Conservation (phyloP, 2,113 vertebrate species). For the Riparia riparia region DNA sequence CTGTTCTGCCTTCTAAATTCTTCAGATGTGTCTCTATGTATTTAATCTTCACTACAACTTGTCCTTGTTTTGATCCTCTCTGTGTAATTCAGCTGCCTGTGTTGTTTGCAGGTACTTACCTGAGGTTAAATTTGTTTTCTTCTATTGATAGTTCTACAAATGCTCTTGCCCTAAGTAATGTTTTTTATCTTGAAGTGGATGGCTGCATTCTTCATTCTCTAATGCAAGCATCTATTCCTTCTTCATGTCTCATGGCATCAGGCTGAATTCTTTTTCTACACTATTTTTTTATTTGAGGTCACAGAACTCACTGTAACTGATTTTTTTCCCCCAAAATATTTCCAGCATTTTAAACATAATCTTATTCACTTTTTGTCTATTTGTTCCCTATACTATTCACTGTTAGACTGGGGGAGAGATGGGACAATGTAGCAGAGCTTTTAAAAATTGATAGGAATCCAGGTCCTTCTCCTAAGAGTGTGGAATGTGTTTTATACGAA, state of each 20-base stretch:
- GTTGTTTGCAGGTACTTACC: slow-evolving; percentile 6
- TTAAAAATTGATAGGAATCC: not conserved
- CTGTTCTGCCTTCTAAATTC: slow-evolving; percentile 17
- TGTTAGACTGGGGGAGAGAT: not conserved
- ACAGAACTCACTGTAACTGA: not conserved
- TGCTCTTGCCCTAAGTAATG: not conserved
- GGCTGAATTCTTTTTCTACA: not conserved
- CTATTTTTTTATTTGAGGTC: not conserved
- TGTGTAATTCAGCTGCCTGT: not conserved
- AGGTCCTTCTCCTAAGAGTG: not conserved
- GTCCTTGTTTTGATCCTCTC: not conserved
- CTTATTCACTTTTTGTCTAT: not conserved
- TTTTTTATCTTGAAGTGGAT: not conserved
- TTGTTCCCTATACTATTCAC: not conserved
- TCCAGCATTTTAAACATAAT: not conserved
- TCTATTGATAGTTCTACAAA: not conserved
- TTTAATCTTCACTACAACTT: not conserved
- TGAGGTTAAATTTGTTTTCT: not conserved
- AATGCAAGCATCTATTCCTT: not conserved
- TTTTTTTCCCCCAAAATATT: not conserved
- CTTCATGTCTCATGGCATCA: not conserved
- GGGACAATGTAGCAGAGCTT: not conserved
- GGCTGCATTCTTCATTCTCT: not conserved
- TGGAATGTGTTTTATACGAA: not conserved
- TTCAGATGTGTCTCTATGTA: not conserved